These are phyloP conservation scores for Styela plicata DNA, from an alignment of 23 tunicate species.

Conservation along the genomic window DNA sequence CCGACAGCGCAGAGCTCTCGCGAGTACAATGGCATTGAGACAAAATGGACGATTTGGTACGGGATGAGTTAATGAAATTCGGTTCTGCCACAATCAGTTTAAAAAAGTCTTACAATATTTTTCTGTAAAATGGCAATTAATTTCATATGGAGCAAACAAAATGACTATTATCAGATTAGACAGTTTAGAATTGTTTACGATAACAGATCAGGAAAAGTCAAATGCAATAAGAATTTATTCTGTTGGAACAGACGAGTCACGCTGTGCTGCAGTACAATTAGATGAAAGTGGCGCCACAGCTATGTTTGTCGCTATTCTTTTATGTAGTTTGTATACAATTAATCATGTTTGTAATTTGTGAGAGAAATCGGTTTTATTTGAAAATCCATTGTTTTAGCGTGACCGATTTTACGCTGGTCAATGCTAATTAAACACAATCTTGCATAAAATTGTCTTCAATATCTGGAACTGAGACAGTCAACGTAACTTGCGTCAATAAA, in stretches of 20 bases:
- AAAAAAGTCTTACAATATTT: too few relatives aligned
- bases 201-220: too few relatives aligned
- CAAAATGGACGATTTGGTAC: background rate
- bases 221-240: too few relatives aligned
- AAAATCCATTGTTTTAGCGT: background rate
- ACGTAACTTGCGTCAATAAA: background rate
- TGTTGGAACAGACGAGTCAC: background rate
- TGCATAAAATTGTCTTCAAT: background rate
- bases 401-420: background rate
- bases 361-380: background rate
- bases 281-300: background rate
- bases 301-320: background rate
- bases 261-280: background rate
- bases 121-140: too few relatives aligned
- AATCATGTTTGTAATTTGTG: background rate
- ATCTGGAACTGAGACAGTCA: background rate
- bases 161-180: too few relatives aligned
- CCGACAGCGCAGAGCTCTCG: conserved; percentile 21
- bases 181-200: too few relatives aligned
- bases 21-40: background rate
- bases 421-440: background rate
- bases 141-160: too few relatives aligned
- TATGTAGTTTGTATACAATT: background rate
- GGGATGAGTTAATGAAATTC: too few relatives aligned
- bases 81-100: too few relatives aligned